Evolutionary conservation across 2,888 invertebrate genomes (phyloP).

Genomic region (Tolmerus cingulatus): DNA sequence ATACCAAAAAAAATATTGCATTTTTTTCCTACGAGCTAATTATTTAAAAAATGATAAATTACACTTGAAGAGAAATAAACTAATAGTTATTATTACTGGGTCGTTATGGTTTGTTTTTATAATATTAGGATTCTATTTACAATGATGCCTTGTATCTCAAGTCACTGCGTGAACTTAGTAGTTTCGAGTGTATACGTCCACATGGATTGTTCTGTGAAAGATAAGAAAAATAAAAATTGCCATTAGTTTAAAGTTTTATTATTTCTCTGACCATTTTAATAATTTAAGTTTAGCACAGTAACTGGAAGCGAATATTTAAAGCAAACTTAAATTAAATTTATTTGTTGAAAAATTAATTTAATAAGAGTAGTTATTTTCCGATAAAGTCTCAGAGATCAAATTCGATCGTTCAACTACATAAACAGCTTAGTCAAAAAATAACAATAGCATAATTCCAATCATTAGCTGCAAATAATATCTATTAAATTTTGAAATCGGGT

Average conservation of each 20-base stretch:
- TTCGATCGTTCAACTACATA: too few relatives aligned
- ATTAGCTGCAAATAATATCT: too few relatives aligned
- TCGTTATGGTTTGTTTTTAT: neutral
- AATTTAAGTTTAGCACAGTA: neutral
- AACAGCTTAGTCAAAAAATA: too few relatives aligned
- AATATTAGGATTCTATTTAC: constrained; percentile 33
- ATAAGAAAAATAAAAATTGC: neutral
- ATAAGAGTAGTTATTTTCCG: too few relatives aligned
- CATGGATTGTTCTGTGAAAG: constrained; percentile 60
- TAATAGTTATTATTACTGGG: constrained; percentile 25
- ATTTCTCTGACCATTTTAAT: neutral
- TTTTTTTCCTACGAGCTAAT: neutral
- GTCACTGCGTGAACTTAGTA: constrained; percentile 50
- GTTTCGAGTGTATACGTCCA: constrained; percentile 61
- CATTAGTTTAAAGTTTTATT: neutral
- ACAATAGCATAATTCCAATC: too few relatives aligned
- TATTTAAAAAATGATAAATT: constrained; percentile 22
- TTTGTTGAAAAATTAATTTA: neutral
- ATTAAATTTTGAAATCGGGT: too few relatives aligned
- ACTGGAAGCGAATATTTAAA: neutral
- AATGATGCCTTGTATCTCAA: constrained; percentile 13
- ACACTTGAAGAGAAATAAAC: constrained; percentile 13
- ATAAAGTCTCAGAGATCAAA: too few relatives aligned
- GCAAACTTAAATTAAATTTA: neutral
- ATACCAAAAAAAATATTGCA: constrained; percentile 33